Conservation (phyloP, 2,888 invertebrate genomes). For the Cheilosia urbana region DNA sequence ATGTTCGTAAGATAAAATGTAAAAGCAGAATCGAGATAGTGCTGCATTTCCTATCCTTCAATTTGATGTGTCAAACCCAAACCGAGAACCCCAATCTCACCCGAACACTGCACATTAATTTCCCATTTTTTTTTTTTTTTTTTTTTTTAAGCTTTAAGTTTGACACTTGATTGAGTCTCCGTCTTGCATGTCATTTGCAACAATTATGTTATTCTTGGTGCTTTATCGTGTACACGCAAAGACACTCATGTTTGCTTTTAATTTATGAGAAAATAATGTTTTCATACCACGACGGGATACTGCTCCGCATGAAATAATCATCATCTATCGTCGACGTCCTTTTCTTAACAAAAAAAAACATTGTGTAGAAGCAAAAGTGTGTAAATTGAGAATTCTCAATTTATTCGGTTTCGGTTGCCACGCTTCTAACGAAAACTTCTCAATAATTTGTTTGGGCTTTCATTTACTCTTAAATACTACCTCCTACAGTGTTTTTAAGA, state of each 20-base stretch:
- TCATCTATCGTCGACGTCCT: neutral
- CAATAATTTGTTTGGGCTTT: no score
- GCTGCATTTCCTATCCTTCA: no score
- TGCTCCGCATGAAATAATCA: neutral
- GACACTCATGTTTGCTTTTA: slow-evolving; percentile 27
- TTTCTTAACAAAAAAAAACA: neutral
- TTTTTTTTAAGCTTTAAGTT: neutral
- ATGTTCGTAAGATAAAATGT: no score
- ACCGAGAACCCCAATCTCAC: no score
- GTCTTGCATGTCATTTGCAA: neutral
- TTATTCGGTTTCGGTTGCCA: slow-evolving; percentile 13
- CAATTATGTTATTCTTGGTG: slow-evolving; percentile 1
- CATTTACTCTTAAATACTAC: no score
- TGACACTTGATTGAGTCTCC: neutral
- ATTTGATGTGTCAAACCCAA: no score
- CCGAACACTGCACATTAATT: neutral
- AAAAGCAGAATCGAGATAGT: no score
- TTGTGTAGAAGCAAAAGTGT: neutral
- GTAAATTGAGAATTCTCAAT: slow-evolving; percentile 12
- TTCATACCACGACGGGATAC: neutral
- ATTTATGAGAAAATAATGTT: slow-evolving; percentile 28
- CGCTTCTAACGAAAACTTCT: neutral
- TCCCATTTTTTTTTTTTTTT: neutral
- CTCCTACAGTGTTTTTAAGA: no score
- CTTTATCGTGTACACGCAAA: neutral